Evolutionary conservation across 2,797 vertebrate genomes (phyloP).

Genomic region (Dendrocincla fuliginosa): DNA sequence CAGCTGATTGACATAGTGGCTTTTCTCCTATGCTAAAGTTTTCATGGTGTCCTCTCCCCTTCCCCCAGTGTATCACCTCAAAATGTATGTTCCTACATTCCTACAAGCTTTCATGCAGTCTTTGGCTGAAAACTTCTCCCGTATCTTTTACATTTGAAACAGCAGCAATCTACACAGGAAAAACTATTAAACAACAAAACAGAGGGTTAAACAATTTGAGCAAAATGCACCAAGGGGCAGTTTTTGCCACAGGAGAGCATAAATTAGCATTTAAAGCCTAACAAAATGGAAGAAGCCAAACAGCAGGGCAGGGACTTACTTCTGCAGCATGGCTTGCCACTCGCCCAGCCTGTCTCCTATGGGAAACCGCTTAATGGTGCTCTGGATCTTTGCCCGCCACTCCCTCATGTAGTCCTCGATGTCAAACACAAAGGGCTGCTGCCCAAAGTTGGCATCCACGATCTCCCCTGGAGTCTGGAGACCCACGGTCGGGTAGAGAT

Average conservation of each 20-base stretch:
- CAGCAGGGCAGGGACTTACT: slow-evolving; percentile 79
- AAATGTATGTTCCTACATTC: neutral
- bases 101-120: neutral
- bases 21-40: neutral
- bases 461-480: slow-evolving; percentile 97
- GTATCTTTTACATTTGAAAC: neutral
- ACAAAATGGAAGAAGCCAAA: neutral
- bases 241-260: neutral
- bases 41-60: neutral
- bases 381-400: slow-evolving; percentile 95
- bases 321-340: slow-evolving; percentile 97
- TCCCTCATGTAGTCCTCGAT: slow-evolving; percentile 99
- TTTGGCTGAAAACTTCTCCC: neutral
- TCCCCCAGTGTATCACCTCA: neutral
- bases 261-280: neutral
- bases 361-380: slow-evolving; percentile 94
- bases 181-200: neutral
- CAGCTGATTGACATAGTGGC: neutral
- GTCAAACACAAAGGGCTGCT: slow-evolving; percentile 98
- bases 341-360: slow-evolving; percentile 94
- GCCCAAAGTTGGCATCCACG: slow-evolving; percentile 97
- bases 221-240: neutral
- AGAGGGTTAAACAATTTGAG: neutral
- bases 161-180: neutral
- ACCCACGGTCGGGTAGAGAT: slow-evolving; percentile 96